These are phyloP conservation scores for Ametastegia equiseti DNA, from an alignment of 2,888 invertebrate species.

Conservation along the genomic window DNA sequence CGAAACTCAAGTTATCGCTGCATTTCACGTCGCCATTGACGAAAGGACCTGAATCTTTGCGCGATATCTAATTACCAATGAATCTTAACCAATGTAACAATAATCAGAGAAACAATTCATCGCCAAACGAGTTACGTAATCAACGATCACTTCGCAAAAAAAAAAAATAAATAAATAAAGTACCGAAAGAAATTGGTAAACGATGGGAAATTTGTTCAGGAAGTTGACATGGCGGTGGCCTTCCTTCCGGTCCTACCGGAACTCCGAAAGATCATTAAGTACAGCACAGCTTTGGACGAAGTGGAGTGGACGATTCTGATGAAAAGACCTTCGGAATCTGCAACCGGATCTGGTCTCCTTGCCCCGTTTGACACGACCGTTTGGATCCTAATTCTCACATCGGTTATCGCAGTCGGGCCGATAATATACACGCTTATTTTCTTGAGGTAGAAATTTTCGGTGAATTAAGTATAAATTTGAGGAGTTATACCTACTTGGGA, in stretches of 20 bases:
- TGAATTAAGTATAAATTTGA: slow-evolving; percentile 70
- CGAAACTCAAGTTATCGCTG: too few relatives aligned
- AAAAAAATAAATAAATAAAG: not conserved
- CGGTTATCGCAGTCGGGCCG: slow-evolving; percentile 87
- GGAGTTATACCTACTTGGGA: too few relatives aligned
- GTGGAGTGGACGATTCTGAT: slow-evolving; percentile 89
- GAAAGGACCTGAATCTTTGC: too few relatives aligned
- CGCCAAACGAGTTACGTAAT: too few relatives aligned
- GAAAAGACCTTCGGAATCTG: slow-evolving; percentile 88
- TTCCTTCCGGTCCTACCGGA: slow-evolving; percentile 85
- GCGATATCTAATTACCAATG: too few relatives aligned
- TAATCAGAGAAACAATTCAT: too few relatives aligned
- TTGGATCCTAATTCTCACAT: slow-evolving; percentile 86
- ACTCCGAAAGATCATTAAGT: slow-evolving; percentile 79
- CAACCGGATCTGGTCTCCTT: slow-evolving; percentile 88
- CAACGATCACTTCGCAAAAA: too few relatives aligned
- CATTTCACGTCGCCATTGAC: too few relatives aligned
- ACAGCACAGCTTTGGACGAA: slow-evolving; percentile 83
- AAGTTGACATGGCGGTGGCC: slow-evolving; percentile 88
- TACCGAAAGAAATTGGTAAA: not conserved
- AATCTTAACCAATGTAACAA: too few relatives aligned
- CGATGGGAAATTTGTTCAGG: slow-evolving; percentile 75
- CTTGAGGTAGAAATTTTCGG: slow-evolving; percentile 75
- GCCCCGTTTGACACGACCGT: slow-evolving; percentile 87
- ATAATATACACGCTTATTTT: slow-evolving; percentile 85